Percentiles rank a stretch among this genome's conserved stretches.
These are phyloP conservation scores for Nilaparvata lugens DNA, from an alignment of 1,140 invertebrate species.

Conservation along the genomic window DNA sequence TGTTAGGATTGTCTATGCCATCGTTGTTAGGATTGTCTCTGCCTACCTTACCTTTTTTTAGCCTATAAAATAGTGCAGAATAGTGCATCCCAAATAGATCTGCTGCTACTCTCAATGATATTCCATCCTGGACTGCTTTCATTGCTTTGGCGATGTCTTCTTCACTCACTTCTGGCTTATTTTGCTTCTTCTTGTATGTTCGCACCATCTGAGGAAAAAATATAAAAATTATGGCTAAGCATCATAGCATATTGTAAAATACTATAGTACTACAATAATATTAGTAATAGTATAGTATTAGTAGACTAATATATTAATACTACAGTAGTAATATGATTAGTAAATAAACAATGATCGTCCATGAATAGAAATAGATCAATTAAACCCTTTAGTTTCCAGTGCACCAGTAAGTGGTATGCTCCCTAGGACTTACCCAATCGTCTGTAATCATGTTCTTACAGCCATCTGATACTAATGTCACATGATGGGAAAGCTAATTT, in stretches of 20 bases:
- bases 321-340: too few relatives aligned
- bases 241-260: background rate
- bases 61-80: constrained; percentile 6
- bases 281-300: too few relatives aligned
- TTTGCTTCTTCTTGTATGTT: constrained; percentile 1
- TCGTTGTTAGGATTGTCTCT: background rate
- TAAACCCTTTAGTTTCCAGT: background rate
- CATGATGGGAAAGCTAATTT: too few relatives aligned
- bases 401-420: too few relatives aligned
- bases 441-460: too few relatives aligned
- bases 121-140: constrained; percentile 8
- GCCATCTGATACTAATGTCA: too few relatives aligned
- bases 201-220: background rate
- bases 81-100: constrained; percentile 12
- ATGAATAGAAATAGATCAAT: background rate
- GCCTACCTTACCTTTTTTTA: constrained; percentile 5
- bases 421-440: too few relatives aligned
- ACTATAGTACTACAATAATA: background rate
- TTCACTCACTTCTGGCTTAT: constrained; percentile 11
- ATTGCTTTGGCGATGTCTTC: constrained; percentile 7
- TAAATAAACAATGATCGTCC: background rate
- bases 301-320: too few relatives aligned
- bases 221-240: background rate
- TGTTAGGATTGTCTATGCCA: background rate
- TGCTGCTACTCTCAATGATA: constrained; percentile 3